phyloP scores from a whole-genome alignment of 1,140 invertebrate species.

The Pseudobourletiella spinata region DNA sequence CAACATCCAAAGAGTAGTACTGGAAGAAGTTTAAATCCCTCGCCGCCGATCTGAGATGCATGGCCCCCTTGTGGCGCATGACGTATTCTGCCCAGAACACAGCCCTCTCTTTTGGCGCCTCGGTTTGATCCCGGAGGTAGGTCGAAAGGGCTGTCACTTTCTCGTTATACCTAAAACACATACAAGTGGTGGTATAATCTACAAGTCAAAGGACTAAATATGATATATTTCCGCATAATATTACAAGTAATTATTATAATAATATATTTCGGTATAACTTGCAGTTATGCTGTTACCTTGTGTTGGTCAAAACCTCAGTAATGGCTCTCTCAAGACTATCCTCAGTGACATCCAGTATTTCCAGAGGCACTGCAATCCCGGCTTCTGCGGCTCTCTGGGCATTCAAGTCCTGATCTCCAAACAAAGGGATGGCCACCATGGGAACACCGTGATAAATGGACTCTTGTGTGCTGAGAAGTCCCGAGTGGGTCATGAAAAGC shows the following conservation, averaged over 20 bases:
- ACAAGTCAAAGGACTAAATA: not conserved
- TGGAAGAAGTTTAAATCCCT: slow-evolving; percentile 33
- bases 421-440: slow-evolving; percentile 43
- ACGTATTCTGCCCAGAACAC: slow-evolving; percentile 62
- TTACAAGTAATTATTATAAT: not conserved
- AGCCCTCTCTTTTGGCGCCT: slow-evolving; percentile 52
- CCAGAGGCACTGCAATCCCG: slow-evolving; percentile 25
- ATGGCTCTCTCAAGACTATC: slow-evolving; percentile 10
- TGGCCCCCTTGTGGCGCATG: slow-evolving; percentile 49
- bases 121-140: slow-evolving; percentile 12
- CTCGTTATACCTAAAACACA: not conserved
- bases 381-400: slow-evolving; percentile 32
- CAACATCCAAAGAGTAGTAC: slow-evolving; percentile 3
- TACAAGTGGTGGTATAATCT: not conserved
- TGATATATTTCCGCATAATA: not conserved
- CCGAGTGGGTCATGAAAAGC: slow-evolving; percentile 47
- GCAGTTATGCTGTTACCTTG: not conserved
- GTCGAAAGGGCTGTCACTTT: not conserved
- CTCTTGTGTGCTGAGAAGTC: slow-evolving; percentile 54
- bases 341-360: slow-evolving; percentile 5
- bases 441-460: slow-evolving; percentile 53
- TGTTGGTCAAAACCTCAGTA: not conserved
- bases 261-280: not conserved
- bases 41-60: slow-evolving; percentile 45
- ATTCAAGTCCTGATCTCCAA: slow-evolving; percentile 20